Conservation (phyloP, 1,140 invertebrate species). For the Asobara japonica region DNA sequence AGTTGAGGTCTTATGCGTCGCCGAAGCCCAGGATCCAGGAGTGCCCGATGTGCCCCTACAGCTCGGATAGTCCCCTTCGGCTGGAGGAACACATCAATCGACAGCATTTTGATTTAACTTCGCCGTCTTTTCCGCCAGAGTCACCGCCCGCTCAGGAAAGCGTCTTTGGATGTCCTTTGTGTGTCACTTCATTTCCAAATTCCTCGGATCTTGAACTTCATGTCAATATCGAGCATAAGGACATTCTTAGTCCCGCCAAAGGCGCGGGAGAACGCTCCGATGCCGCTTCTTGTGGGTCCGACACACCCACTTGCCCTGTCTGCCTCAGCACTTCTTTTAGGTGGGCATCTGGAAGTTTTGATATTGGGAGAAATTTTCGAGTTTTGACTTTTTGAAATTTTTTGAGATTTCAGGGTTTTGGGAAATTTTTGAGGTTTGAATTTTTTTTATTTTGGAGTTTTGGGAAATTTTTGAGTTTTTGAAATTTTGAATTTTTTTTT, state of each 20-base stretch:
- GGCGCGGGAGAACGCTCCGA: slow-evolving; percentile 51
- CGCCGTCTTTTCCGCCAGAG: slow-evolving; percentile 72
- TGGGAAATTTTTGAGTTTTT: too few relatives aligned
- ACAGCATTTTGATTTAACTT: slow-evolving; percentile 85
- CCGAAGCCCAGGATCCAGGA: slow-evolving; percentile 64
- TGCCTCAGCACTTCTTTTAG: slow-evolving; percentile 68
- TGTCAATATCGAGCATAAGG: slow-evolving; percentile 85
- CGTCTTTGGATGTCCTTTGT: slow-evolving; percentile 75
- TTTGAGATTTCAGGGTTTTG: too few relatives aligned
- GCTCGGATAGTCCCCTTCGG: slow-evolving; percentile 76
- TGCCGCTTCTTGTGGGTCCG: slow-evolving; percentile 47
- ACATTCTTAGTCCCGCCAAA: slow-evolving; percentile 70
- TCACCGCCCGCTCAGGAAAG: slow-evolving; percentile 60
- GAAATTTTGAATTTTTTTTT: too few relatives aligned
- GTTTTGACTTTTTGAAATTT: too few relatives aligned
- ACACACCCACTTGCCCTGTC: slow-evolving; percentile 67
- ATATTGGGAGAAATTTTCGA: too few relatives aligned
- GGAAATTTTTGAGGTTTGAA: too few relatives aligned
- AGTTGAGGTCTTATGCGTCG: slow-evolving; percentile 59
- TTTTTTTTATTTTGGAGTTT: too few relatives aligned
- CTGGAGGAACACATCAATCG: slow-evolving; percentile 88
- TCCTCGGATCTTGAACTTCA: slow-evolving; percentile 84
- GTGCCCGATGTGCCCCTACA: slow-evolving; percentile 85
- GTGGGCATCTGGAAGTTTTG: too few relatives aligned
- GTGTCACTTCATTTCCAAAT: slow-evolving; percentile 76